Evolutionary conservation across 1,140 invertebrate genomes (phyloP).

Genomic region (Diachasmimorpha longicaudata): DNA sequence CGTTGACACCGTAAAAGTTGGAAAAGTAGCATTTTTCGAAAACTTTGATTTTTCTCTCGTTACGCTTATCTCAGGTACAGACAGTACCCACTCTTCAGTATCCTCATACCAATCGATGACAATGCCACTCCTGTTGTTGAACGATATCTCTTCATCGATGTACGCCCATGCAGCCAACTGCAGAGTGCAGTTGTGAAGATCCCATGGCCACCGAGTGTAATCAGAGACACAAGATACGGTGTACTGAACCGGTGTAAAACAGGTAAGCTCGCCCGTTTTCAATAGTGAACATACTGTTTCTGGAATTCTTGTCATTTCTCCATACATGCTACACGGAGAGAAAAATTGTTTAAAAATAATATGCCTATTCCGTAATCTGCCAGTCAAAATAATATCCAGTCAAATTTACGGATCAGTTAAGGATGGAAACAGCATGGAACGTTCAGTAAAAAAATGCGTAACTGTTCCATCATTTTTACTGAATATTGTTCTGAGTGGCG

Average conservation of each 20-base stretch:
- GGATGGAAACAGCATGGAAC: too few species aligned
- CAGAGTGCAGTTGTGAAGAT: conserved; percentile 48
- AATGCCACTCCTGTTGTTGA: conserved; percentile 34
- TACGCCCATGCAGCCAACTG: conserved; percentile 63
- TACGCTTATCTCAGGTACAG: conserved; percentile 43
- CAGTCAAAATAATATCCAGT: too few species aligned
- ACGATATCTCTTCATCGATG: conserved; percentile 64
- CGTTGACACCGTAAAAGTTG: conserved; percentile 52
- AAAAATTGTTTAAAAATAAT: too few species aligned
- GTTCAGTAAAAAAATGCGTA: too few species aligned
- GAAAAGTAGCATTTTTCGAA: conserved; percentile 45
- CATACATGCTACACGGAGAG: too few species aligned
- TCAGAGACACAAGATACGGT: conserved; percentile 23
- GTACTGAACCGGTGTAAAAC: neutral
- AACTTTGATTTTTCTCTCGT: conserved; percentile 31
- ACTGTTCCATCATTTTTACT: too few species aligned
- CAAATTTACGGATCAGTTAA: too few species aligned
- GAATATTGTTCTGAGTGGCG: too few species aligned
- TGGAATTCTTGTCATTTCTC: neutral
- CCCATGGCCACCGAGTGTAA: conserved; percentile 53
- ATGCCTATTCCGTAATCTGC: too few species aligned
- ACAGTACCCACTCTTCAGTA: conserved; percentile 57
- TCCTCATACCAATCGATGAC: conserved; percentile 38
- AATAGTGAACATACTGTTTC: neutral
- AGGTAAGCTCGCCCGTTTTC: neutral